Evolutionary conservation across 2,113 vertebrate genomes (phyloP).

Genomic region (Natator depressus): DNA sequence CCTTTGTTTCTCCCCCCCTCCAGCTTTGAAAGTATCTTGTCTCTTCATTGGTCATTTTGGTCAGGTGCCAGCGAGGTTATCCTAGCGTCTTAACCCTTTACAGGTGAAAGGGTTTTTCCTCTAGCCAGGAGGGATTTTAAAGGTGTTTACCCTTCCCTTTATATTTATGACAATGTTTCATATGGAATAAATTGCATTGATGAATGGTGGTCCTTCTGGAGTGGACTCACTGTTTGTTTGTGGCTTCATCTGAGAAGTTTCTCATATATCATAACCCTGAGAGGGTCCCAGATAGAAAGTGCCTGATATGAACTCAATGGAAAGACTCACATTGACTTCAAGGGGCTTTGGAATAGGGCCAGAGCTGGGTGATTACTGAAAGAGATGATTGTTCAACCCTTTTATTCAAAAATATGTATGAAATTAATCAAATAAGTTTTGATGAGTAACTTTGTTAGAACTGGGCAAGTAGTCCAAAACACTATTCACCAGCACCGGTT

Average conservation of each 20-base stretch:
- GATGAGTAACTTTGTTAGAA: not conserved
- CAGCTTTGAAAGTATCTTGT: too few species aligned
- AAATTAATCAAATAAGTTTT: not conserved
- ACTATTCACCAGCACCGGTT: not conserved
- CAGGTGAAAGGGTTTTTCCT: too few species aligned
- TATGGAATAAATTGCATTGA: conserved; percentile 1
- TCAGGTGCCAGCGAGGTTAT: too few species aligned
- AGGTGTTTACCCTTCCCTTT: too few species aligned
- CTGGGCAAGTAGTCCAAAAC: not conserved
- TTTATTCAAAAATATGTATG: not conserved
- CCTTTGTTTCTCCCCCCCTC: too few species aligned
- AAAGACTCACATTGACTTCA: not conserved
- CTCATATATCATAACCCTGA: not conserved
- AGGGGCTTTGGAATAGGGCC: not conserved
- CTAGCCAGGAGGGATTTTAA: too few species aligned
- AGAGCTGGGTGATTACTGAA: not conserved
- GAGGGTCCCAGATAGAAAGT: not conserved
- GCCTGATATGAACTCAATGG: not conserved
- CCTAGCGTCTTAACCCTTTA: too few species aligned
- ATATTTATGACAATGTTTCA: not conserved
- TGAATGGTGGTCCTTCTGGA: not conserved
- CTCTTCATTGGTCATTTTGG: too few species aligned
- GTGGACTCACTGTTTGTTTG: not conserved
- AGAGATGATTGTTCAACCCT: not conserved
- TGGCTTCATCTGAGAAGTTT: not conserved